Conservation (phyloP, 1,140 invertebrate species). For the Drosophila jambulina region DNA sequence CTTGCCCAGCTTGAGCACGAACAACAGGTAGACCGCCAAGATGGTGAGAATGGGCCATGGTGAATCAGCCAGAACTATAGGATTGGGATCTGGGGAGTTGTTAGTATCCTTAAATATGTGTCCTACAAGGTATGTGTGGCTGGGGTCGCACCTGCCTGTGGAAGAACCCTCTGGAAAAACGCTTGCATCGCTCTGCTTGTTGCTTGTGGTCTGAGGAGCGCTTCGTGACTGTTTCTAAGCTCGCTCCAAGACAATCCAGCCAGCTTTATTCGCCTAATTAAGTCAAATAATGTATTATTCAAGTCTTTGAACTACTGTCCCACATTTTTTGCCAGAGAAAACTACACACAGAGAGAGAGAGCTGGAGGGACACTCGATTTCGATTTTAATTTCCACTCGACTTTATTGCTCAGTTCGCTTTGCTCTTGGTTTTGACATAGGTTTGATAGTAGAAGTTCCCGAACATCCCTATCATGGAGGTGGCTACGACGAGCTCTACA, state of each 20-base stretch:
- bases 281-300: slow-evolving; percentile 41
- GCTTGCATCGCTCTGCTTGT: slow-evolving; percentile 29
- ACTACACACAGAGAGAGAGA: not conserved
- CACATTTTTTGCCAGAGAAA: slow-evolving; percentile 7
- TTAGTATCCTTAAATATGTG: not conserved
- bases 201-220: slow-evolving; percentile 16
- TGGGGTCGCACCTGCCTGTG: slow-evolving; percentile 39
- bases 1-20: slow-evolving; percentile 61
- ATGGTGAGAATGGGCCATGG: slow-evolving; percentile 57
- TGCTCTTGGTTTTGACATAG: slow-evolving; percentile 37
- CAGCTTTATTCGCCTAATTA: slow-evolving; percentile 1
- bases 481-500: slow-evolving; percentile 85
- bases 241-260: slow-evolving; percentile 2
- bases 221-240: slow-evolving; percentile 23
- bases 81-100: slow-evolving; percentile 45
- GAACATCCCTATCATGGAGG: slow-evolving; percentile 91
- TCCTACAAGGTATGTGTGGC: not conserved
- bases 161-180: slow-evolving; percentile 37
- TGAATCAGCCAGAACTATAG: slow-evolving; percentile 35
- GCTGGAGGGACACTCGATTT: not conserved
- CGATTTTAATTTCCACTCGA: not conserved
- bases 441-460: slow-evolving; percentile 89
- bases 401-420: slow-evolving; percentile 23
- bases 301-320: slow-evolving; percentile 37
- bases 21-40: slow-evolving; percentile 47